Conservation (phyloP, 2,888 invertebrate genomes). For the Drosophila paranaensis region DNA sequence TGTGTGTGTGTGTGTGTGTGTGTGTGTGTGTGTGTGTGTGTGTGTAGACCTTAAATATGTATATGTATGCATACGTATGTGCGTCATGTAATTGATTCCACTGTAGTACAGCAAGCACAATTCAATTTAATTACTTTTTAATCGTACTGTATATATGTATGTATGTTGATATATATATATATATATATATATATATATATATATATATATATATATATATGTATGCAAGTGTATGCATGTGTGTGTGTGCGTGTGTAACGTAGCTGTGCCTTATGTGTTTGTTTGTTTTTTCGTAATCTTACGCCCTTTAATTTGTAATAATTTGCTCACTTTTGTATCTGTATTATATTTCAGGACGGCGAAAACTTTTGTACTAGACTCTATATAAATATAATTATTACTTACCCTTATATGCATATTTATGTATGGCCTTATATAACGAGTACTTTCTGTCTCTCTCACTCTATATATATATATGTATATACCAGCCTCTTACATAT, state of each 20-base stretch:
- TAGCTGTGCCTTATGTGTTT: background rate
- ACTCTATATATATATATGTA: constrained; percentile 37
- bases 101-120: constrained; percentile 25
- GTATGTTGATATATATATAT: too few species aligned
- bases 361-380: constrained; percentile 88
- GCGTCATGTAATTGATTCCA: constrained; percentile 21
- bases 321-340: constrained; percentile 84
- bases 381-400: constrained; percentile 67
- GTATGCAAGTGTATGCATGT: constrained; percentile 15
- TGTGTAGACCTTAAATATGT: too few species aligned
- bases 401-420: constrained; percentile 37
- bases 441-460: constrained; percentile 40
- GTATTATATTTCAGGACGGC: constrained; percentile 88
- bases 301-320: constrained; percentile 66
- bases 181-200: background rate
- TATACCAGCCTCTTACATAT: constrained; percentile 50
- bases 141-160: constrained; percentile 22
- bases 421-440: constrained; percentile 25
- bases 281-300: constrained; percentile 55
- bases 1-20: constrained; percentile 9
- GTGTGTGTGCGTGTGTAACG: constrained; percentile 15
- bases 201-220: background rate
- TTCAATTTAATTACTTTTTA: constrained; percentile 26
- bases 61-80: constrained; percentile 29
- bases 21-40: background rate